Conservation (phyloP, 1,140 invertebrate species). For the Sycophila sp. region DNA sequence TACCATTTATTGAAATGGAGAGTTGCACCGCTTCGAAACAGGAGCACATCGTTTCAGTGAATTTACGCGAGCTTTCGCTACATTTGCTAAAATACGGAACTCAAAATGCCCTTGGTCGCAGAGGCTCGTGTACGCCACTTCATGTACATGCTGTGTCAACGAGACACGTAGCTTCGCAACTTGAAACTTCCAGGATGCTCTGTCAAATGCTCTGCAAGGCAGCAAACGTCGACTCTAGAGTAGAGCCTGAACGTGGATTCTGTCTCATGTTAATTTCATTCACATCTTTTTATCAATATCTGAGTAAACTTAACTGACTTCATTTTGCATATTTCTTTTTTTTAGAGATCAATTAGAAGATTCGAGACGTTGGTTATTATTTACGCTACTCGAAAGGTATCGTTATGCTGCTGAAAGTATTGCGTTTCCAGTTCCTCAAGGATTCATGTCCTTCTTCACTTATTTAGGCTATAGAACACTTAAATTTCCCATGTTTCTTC, state of each 20-base stretch:
- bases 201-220: slow-evolving; percentile 80
- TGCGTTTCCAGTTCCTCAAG: slow-evolving; percentile 84
- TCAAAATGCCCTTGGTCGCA: slow-evolving; percentile 61
- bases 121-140: slow-evolving; percentile 70
- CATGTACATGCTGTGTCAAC: slow-evolving; percentile 85
- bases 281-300: neutral
- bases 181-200: slow-evolving; percentile 79
- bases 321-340: slow-evolving; percentile 34
- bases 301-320: neutral
- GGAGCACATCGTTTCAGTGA: slow-evolving; percentile 87
- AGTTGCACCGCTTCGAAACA: slow-evolving; percentile 86
- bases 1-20: slow-evolving; percentile 86
- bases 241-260: slow-evolving; percentile 80
- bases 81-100: slow-evolving; percentile 78
- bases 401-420: slow-evolving; percentile 80
- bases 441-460: slow-evolving; percentile 87
- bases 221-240: slow-evolving; percentile 71
- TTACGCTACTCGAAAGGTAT: slow-evolving; percentile 80
- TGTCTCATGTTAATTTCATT: slow-evolving; percentile 78
- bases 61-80: slow-evolving; percentile 83
- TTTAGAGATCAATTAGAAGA: slow-evolving; percentile 78
- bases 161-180: slow-evolving; percentile 80
- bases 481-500: slow-evolving; percentile 79
- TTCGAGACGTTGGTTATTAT: slow-evolving; percentile 74
- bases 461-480: slow-evolving; percentile 83